Base-by-base conservation (phyloP, 1,140 invertebrate species). In the Drosophila saltans region DNA sequence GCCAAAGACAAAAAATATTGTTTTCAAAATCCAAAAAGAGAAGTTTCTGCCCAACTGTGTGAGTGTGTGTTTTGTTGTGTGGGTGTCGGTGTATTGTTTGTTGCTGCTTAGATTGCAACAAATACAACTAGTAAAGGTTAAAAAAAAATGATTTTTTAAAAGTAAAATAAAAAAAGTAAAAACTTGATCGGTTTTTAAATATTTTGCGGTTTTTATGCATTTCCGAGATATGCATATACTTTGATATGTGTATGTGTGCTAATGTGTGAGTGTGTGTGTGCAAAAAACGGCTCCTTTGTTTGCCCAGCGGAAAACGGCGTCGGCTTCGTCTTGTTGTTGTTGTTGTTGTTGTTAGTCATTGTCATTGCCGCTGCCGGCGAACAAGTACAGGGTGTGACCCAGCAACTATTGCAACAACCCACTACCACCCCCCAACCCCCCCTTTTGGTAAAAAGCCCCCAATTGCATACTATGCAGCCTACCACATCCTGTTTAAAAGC, bases 281-380 rank as follows among this genome's bases (percentile, higher is more conserved):
- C 78, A 72, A 76, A 73, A 85, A 85, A 77, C 72, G 83, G 84
- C 83, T 88, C 83, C 83, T 88, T 88, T 88, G 83, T 88, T 88
- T 88, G 82, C 69, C 67, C 82, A 85, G 72, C 61, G 67, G 68
- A 68, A 72, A 80, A 82, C 69, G 77, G 80, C 81, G 78, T 85
- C 81, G 70, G 70, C 77, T 81, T 60, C 52, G 60, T 68, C 52
- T 67, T 77, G 66, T 80, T 81, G 58, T 68, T 81, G 16, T 80
- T 81, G 58, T 68, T 81, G 16, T 16, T 16, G 69, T 80, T 81
- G 62, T 69, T 81, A 59, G 72, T 75, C 67, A 66, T 75, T 80
- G 76, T 74, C 71, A 80, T 70, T 81, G 77, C 71, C 74, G 81
- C 66, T 83, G 72, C 69, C 81, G 81, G 72, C 81, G 80, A 75